Base-by-base conservation (phyloP, 2,888 invertebrate genomes). In the Luperina testacea region DNA sequence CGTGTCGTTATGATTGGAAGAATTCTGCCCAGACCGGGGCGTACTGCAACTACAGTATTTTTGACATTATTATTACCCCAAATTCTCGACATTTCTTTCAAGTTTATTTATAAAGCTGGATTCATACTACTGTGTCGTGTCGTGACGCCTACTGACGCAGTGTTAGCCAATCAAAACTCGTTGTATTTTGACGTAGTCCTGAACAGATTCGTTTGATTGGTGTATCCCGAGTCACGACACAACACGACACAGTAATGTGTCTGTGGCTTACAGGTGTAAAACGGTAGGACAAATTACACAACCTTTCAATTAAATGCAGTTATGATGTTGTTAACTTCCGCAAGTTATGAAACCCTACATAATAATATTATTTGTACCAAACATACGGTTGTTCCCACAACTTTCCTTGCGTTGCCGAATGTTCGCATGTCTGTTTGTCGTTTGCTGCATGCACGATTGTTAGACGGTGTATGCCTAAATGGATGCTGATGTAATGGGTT, bases 351-450 rank as follows among this genome's bases (percentile, higher is more conserved):
- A 73, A 78, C 71, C 76, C 83, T 83, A 73, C 71, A 82, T 70
- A 68, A 78, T 48, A 61, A 72, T 64, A 82, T 59, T 69, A 78
- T 83, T 72, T 76, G 75, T 75, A 64, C 76, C 75, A 75, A 27
- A 8, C 53, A 45, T 27, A 15, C 48, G 53, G 63, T 48, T 63
- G 78, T 77, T 86, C 65, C 45, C 73, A 76, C 77, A 76, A 81
- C 87, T 87, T 87, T 87, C 84, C 73, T 73, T 13, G 64, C 65
- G 65, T 67, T 61, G 71, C 57, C 71, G 67, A 75, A 78, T 76
- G 70, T 78, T 86, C 61, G 87, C 87, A 77, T 87, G 86, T 84
- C 71, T 51, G 67, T 73, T 73, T 75, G 79, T 77, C 75, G 78
- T 86, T 81, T 77, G 75, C 13, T 65, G 42, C 53, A 61, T 76